These are phyloP conservation scores for Oscheius sp. DNA, from an alignment of 2,888 invertebrate genomes.

Conservation along the genomic window DNA sequence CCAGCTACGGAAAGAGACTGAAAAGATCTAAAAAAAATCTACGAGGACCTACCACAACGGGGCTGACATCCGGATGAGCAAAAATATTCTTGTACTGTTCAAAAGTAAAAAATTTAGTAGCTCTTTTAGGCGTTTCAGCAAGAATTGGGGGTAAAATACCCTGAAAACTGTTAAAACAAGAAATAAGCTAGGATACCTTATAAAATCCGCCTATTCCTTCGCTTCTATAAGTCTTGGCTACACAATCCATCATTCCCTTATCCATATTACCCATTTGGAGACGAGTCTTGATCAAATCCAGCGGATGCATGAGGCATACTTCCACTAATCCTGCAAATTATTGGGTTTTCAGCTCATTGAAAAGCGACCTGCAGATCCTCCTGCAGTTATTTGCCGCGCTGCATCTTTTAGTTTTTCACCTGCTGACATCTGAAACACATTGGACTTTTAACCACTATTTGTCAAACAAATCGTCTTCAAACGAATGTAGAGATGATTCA, in stretches of 20 bases:
- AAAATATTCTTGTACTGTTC: constrained; percentile 91
- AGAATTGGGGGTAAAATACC: constrained; percentile 91
- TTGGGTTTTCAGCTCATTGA: not conserved
- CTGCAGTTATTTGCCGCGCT: constrained; percentile 85
- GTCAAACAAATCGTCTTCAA: constrained; percentile 3
- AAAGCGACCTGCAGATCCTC: constrained; percentile 86
- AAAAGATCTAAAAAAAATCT: not conserved
- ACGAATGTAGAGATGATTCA: not conserved
- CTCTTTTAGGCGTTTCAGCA: constrained; percentile 93
- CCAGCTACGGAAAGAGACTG: constrained; percentile 84
- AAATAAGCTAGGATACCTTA: constrained; percentile 41
- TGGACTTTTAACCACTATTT: not conserved
- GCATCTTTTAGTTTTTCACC: constrained; percentile 76
- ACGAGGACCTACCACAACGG: constrained; percentile 43
- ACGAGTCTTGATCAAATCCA: constrained; percentile 92
- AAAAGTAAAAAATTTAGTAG: constrained; percentile 92
- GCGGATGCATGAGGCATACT: constrained; percentile 94
- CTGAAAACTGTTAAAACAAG: constrained; percentile 76
- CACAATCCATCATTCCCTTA: constrained; percentile 86
- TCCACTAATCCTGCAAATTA: constrained; percentile 82
- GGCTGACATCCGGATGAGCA: constrained; percentile 77
- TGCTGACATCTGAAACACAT: constrained; percentile 10
- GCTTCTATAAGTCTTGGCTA: constrained; percentile 86
- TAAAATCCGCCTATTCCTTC: constrained; percentile 80
- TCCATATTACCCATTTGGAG: constrained; percentile 81